phyloP scores from a whole-genome alignment of 2,797 vertebrate genomes.

The Esox lucius region DNA sequence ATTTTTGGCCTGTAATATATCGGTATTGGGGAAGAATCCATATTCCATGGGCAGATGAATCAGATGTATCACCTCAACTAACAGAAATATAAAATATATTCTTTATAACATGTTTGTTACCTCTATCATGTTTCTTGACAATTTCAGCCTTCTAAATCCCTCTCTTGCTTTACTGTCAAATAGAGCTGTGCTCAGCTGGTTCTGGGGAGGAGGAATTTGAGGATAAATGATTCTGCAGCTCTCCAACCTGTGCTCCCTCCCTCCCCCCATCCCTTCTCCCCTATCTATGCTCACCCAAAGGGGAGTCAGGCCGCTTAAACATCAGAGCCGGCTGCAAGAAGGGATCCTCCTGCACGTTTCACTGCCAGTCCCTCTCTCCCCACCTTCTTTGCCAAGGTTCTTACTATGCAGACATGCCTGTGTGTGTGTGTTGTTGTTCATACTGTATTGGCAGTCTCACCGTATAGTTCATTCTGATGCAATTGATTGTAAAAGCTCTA shows the following conservation, averaged over 20 bases:
- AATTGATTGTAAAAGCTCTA: conserved; percentile 35
- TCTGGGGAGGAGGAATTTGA: conserved; percentile 18
- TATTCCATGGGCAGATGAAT: too few relatives aligned
- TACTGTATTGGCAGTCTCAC: conserved; percentile 44
- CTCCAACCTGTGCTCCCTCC: conserved; percentile 28
- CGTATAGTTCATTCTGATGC: conserved; percentile 48
- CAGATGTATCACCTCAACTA: not conserved
- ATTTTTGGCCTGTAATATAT: too few relatives aligned
- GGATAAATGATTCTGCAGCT: conserved; percentile 46
- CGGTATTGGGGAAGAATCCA: too few relatives aligned
- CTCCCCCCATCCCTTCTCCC: conserved; percentile 42
- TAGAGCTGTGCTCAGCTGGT: conserved; percentile 31
- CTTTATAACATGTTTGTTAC: not conserved
- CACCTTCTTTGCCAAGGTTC: not conserved
- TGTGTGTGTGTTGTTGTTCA: conserved; percentile 8
- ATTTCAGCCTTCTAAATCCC: not conserved
- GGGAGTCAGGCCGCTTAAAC: conserved; percentile 62
- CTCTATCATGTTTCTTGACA: conserved; percentile 11
- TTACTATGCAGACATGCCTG: not conserved
- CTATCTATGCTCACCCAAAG: conserved; percentile 43
- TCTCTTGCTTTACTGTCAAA: not conserved
- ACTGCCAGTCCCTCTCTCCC: conserved; percentile 29
- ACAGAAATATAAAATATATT: not conserved
- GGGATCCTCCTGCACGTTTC: conserved; percentile 19
- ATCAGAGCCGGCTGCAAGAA: conserved; percentile 43